A percentile compares a stretch with the other conserved stretches of the same genome.
phyloP scores from a whole-genome alignment of 1,140 invertebrate species.

The Drosophila bocqueti region DNA sequence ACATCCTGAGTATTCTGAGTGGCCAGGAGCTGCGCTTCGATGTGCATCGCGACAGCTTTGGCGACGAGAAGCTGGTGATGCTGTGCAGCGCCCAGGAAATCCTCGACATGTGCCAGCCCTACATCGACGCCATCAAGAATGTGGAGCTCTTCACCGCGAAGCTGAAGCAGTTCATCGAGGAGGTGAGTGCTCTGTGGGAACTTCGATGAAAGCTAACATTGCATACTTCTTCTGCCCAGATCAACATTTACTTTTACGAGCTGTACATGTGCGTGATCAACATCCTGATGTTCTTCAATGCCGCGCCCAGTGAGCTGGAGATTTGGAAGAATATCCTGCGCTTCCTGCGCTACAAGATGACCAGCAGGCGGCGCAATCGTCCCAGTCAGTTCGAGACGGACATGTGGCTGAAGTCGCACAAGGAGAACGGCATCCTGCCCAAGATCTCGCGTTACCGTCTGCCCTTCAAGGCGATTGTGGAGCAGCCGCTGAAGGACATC shows the following conservation, averaged over 20 bases:
- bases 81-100: constrained; percentile 71
- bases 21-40: constrained; percentile 76
- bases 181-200: constrained; percentile 1
- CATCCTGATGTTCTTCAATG: constrained; percentile 69
- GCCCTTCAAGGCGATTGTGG: constrained; percentile 77
- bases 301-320: constrained; percentile 76
- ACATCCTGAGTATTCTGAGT: constrained; percentile 72
- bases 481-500: constrained; percentile 77
- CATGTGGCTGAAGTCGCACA: constrained; percentile 76
- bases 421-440: constrained; percentile 73
- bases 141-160: constrained; percentile 66
- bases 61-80: constrained; percentile 77
- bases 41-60: constrained; percentile 72
- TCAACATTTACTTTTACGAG: constrained; percentile 85
- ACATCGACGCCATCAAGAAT: constrained; percentile 76
- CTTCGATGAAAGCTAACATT: not conserved
- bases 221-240: constrained; percentile 28
- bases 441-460: constrained; percentile 80
- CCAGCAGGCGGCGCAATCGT: constrained; percentile 62
- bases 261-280: constrained; percentile 81
- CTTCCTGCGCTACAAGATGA: constrained; percentile 83
- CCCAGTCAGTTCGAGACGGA: constrained; percentile 77
- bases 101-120: constrained; percentile 72
- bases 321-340: constrained; percentile 77
- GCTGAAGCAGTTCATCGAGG: constrained; percentile 70